Percentiles rank a stretch among this genome's conserved stretches.
These are phyloP conservation scores for Trissolcus japonicus DNA, from an alignment of 2,888 invertebrate species.

Conservation along the genomic window DNA sequence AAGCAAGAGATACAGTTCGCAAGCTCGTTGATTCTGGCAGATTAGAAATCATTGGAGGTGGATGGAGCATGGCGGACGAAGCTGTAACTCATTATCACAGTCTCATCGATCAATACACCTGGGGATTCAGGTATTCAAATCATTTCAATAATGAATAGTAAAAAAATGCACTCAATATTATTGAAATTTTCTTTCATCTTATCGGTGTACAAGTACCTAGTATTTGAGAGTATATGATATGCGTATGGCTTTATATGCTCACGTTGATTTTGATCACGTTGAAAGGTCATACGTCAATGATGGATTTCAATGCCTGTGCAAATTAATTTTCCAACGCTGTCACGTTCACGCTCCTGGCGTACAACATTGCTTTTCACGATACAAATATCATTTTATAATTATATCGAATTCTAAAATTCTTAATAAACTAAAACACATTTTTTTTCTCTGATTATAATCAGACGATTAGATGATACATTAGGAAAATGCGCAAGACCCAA, in stretches of 20 bases:
- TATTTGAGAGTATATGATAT: too few species aligned
- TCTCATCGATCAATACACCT: slow-evolving; percentile 85
- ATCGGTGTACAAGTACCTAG: too few species aligned
- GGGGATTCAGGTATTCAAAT: slow-evolving; percentile 81
- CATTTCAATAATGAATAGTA: too few species aligned
- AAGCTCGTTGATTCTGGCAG: slow-evolving; percentile 84
- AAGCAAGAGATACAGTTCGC: slow-evolving; percentile 77
- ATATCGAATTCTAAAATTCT: too few species aligned
- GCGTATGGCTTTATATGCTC: neutral
- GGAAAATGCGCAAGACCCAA: slow-evolving; percentile 85
- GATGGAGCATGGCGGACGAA: slow-evolving; percentile 92
- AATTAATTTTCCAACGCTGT: too few species aligned
- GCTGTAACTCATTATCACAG: slow-evolving; percentile 84
- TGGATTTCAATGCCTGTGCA: too few species aligned
- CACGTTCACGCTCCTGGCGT: too few species aligned
- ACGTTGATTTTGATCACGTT: neutral
- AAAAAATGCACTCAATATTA: too few species aligned
- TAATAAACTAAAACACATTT: neutral
- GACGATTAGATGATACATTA: slow-evolving; percentile 81
- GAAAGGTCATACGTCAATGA: too few species aligned
- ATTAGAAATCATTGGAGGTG: slow-evolving; percentile 87
- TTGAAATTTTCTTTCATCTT: too few species aligned
- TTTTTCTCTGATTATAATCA: slow-evolving; percentile 40
- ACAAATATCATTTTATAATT: too few species aligned
- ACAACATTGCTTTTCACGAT: too few species aligned